Evolutionary conservation across 2,888 invertebrate genomes (phyloP), one percentile per base, ranked within the genome.

Genomic region (Diplolepis rosae): DNA sequence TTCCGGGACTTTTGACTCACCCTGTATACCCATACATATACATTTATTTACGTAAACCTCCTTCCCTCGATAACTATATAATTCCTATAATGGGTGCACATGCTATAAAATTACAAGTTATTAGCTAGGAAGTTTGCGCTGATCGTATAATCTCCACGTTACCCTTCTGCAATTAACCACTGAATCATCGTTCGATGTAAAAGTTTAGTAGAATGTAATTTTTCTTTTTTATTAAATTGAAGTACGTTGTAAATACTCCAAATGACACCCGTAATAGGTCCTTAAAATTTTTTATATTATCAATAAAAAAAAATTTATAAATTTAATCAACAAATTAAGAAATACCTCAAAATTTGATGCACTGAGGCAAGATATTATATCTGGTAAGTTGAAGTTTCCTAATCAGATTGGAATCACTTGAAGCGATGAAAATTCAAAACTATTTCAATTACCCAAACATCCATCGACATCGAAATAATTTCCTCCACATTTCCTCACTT

Each of bases 81-180:
- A 61, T 39, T 61, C 7, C 24, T 35, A 15, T 61, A 61, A 61
- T 24, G 61, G 24, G n/a, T 39, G 61, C 24, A 61, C n/a, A 9
- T 39, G 9, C 61, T 24, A 61, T 61, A 39, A 61, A 39, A 39
- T 61, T 61, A 61, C 11, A 39, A 61, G 61, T 39, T 39, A 61
- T 61, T n/a, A 39, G 39, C 39, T 24, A 39, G 39, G 6, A n/a
- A 39, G 39, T 13, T 35, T 24, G 61, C 7, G n/a, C 22, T 32
- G 56, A 22, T 35, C 24, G 39, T 61, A 61, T 39, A 61, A 39
- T n/a, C 9, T n/a, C n/a, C n/a, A n/a, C n/a, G n/a, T n/a, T n/a
- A n/a, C n/a, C n/a, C n/a, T n/a, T n/a, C n/a, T n/a, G n/a, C n/a
- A n/a, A n/a, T n/a, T n/a, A n/a, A n/a, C n/a, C n/a, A n/a, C n/a